Base-by-base conservation (phyloP, 2,113 vertebrate species). In the Odontophorus gujanensis region DNA sequence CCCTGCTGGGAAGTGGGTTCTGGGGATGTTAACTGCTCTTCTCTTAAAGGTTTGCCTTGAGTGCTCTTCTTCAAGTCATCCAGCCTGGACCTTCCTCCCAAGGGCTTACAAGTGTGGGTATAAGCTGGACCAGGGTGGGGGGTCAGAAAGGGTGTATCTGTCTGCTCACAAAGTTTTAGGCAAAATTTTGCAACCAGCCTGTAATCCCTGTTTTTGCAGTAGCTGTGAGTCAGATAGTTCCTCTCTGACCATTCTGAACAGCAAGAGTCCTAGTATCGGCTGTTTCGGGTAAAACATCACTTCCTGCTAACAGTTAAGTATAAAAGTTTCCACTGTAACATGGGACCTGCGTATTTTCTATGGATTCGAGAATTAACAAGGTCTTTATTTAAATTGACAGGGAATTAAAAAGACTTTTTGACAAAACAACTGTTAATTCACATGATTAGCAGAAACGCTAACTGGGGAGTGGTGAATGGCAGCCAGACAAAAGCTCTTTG, bases 381-480 rank as follows among this genome's bases (percentile, higher is more conserved):
- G 6, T 71, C 69, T 80, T 87, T 59, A 61, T 91, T 87, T 90
- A 72, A 81, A 76, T 45, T 71, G 69, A 65, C 51, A 59, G n/a
- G 50, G 16, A 34, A 80, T 89, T 71, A 96, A 92, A 95, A 88
- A 86, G 66, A 25, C 45, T 95, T 86, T 58, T 82, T 91, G 94
- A 94, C 81, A 92, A 80, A 96, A 89, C 77, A 95, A 91, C 76
- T 90, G 32, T 81, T 81, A 71, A 71, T 65, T 94, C 14, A 7
- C 0, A 1, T 61, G 92, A 92, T 88, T 91, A 91, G 93, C 87
- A 94, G 95, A 81, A 71, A 76, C 69, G 73, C 87, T 74, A 95
- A 95, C 14, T 90, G 78, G 71, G 90, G 88, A 90, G 76, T 85
- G 88, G 79, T 71, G 74, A 94, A 55, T 50, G 75, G 63, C 71